phyloP scores from a whole-genome alignment of 1,140 invertebrate species.

The Panonychus citri region DNA sequence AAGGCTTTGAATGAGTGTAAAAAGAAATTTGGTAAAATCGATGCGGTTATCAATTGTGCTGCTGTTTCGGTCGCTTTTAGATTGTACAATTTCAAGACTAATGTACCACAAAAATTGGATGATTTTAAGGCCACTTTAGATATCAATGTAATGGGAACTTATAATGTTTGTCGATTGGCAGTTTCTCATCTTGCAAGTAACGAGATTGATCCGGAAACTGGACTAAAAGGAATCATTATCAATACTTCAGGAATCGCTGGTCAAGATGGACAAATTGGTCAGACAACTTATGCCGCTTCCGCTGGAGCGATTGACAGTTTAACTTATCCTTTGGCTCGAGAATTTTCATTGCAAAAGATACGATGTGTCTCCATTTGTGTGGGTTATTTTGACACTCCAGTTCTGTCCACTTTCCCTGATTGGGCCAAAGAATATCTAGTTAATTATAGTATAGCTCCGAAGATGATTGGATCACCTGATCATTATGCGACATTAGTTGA shows the following conservation, averaged over 20 bases:
- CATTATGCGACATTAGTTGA: constrained; percentile 75
- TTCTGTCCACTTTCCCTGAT: constrained; percentile 22
- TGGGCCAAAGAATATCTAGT: constrained; percentile 31
- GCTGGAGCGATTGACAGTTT: constrained; percentile 31
- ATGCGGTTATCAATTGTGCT: constrained; percentile 82
- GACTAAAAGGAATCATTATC: constrained; percentile 69
- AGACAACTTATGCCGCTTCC: constrained; percentile 36
- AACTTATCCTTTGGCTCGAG: constrained; percentile 30
- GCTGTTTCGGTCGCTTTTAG: constrained; percentile 69
- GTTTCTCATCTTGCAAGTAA: constrained; percentile 60
- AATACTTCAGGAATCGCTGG: constrained; percentile 91
- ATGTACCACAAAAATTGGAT: constrained; percentile 37
- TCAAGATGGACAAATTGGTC: constrained; percentile 86
- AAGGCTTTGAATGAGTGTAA: constrained; percentile 46
- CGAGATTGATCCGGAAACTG: constrained; percentile 31
- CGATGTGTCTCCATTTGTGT: constrained; percentile 32
- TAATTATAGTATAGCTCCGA: constrained; percentile 59
- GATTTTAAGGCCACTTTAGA: constrained; percentile 31
- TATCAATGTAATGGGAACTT: constrained; percentile 49
- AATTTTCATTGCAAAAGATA: constrained; percentile 27
- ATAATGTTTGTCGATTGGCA: constrained; percentile 70
- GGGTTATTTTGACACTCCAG: constrained; percentile 29
- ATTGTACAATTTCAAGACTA: constrained; percentile 73
- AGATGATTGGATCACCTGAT: constrained; percentile 56
- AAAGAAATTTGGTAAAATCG: constrained; percentile 56